phyloP scores from a whole-genome alignment of 2,113 vertebrate genomes.

The Heliornis fulica region DNA sequence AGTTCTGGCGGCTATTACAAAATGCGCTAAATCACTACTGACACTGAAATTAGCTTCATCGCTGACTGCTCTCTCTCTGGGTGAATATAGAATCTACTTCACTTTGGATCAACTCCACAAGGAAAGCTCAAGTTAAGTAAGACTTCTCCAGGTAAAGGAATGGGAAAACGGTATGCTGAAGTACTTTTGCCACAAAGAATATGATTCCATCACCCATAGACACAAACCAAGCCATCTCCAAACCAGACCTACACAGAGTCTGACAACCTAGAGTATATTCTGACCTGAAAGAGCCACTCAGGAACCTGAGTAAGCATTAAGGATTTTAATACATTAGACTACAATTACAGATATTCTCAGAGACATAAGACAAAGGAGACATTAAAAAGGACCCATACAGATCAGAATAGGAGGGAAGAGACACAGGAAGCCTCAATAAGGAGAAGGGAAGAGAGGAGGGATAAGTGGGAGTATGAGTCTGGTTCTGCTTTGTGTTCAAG shows the following conservation, averaged over 20 bases:
- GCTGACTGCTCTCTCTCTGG: background rate
- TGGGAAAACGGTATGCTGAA: background rate
- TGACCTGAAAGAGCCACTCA: background rate
- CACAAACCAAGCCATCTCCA: background rate
- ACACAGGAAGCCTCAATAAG: background rate
- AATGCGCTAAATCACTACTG: background rate
- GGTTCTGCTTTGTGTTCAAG: background rate
- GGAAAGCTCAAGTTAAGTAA: background rate
- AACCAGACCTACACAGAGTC: background rate
- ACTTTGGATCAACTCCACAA: background rate
- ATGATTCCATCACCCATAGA: background rate
- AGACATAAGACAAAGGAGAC: background rate
- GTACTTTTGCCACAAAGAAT: background rate
- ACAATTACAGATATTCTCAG: background rate
- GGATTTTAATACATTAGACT: background rate
- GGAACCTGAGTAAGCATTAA: background rate
- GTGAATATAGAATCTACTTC: background rate
- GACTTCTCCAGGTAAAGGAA: background rate
- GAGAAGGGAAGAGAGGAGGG: background rate
- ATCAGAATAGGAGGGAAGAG: background rate
- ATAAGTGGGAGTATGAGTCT: background rate
- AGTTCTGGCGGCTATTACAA: background rate
- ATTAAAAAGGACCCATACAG: background rate
- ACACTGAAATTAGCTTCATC: background rate
- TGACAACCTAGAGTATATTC: background rate